A percentile compares a stretch with the other conserved stretches of the same genome.
These are phyloP conservation scores for Triplophysa tibetana DNA, from an alignment of 2,113 vertebrate genomes.

Conservation along the genomic window DNA sequence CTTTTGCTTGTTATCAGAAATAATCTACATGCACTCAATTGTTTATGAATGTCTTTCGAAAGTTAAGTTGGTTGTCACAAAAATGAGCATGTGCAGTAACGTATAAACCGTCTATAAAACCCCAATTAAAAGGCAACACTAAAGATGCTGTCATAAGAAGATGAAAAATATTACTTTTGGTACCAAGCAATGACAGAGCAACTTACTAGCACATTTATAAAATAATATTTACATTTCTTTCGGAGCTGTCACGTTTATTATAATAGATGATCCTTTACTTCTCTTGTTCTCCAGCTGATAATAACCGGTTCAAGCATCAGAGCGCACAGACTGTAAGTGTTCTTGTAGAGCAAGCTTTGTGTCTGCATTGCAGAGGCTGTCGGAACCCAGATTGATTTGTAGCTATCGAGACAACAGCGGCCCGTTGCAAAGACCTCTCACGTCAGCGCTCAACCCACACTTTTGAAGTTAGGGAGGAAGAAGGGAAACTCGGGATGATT, in stretches of 20 bases:
- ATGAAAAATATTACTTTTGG: not conserved
- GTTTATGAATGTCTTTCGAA: no score
- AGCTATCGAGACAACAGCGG: constrained; percentile 66
- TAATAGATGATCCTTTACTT: not conserved
- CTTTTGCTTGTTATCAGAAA: no score
- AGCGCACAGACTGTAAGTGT: constrained; percentile 19
- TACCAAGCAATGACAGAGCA: constrained; percentile 1
- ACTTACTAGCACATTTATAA: not conserved
- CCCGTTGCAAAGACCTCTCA: constrained; percentile 54
- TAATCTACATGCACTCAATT: no score
- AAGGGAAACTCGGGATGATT: constrained; percentile 3
- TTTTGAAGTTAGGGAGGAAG: constrained; percentile 48
- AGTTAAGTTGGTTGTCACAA: no score
- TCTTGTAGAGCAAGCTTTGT: constrained; percentile 48
- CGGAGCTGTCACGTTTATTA: not conserved
- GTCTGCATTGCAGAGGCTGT: constrained; percentile 79
- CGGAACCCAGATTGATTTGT: constrained; percentile 71
- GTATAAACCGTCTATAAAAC: not conserved
- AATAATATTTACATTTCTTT: constrained; percentile 29
- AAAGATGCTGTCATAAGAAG: constrained; percentile 16
- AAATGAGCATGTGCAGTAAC: no score
- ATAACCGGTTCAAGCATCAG: constrained; percentile 27
- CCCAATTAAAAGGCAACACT: not conserved
- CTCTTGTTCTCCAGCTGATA: constrained; percentile 16
- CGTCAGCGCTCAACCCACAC: constrained; percentile 62